A percentile compares a stretch with the other conserved stretches of the same genome.
These are phyloP conservation scores for Atlantisia rogersi DNA, from an alignment of 2,113 vertebrate genomes.

Conservation along the genomic window DNA sequence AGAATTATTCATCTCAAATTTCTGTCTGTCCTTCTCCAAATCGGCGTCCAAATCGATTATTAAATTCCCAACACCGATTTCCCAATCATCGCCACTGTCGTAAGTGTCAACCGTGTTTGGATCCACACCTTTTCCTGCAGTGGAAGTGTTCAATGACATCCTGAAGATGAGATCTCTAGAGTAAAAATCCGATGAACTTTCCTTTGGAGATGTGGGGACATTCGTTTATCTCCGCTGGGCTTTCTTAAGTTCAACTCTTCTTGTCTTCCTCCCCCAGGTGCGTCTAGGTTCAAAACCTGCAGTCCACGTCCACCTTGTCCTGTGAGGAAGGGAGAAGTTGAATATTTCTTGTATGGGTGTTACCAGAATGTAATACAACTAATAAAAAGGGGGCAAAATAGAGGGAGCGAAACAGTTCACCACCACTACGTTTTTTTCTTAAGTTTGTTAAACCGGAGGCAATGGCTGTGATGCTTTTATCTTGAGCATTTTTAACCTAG, in stretches of 20 bases:
- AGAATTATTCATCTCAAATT: constrained; percentile 94
- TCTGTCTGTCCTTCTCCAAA: constrained; percentile 93
- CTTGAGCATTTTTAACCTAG: not conserved
- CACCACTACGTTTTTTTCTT: constrained; percentile 8
- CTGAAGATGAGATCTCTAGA: constrained; percentile 82
- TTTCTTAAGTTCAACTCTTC: constrained; percentile 72
- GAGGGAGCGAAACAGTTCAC: constrained; percentile 20
- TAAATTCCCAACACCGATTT: constrained; percentile 88
- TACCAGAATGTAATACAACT: constrained; percentile 68
- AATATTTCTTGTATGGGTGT: constrained; percentile 73
- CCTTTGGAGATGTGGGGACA: constrained; percentile 83
- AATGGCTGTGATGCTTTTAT: not conserved
- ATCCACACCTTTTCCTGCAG: constrained; percentile 87
- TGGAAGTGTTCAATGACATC: constrained; percentile 88
- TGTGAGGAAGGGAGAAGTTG: constrained; percentile 76
- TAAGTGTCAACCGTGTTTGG: constrained; percentile 86
- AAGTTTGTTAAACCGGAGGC: constrained; percentile 50
- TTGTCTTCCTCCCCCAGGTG: constrained; percentile 68
- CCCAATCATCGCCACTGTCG: constrained; percentile 90
- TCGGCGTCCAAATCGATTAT: constrained; percentile 94
- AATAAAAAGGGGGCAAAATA: constrained; percentile 37
- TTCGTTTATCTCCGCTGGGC: constrained; percentile 83
- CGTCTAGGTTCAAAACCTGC: constrained; percentile 68
- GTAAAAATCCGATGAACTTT: constrained; percentile 85
- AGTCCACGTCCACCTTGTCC: constrained; percentile 78